Conservation (phyloP, 2,113 vertebrate species). For the Sturnus vulgaris region DNA sequence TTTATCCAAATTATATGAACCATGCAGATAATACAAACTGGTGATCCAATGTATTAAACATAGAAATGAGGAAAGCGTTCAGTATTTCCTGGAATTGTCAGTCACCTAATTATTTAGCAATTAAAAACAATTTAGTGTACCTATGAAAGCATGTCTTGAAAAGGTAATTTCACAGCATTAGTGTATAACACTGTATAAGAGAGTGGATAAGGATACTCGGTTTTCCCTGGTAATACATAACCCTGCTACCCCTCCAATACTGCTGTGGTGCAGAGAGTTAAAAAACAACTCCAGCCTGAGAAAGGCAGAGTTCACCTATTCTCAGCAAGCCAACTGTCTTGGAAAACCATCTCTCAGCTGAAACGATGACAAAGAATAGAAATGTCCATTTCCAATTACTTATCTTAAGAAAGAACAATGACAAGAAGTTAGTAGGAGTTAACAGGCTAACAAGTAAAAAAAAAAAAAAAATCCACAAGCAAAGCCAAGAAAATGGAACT, state of each 20-base stretch:
- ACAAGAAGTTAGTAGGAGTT: conserved; percentile 17
- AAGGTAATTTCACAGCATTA: neutral
- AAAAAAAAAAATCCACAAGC: neutral
- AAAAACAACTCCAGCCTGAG: neutral
- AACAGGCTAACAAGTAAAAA: neutral
- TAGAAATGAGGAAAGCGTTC: neutral
- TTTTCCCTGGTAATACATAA: neutral
- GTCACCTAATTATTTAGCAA: neutral
- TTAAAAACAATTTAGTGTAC: neutral
- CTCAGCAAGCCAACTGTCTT: conserved; percentile 6
- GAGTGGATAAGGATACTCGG: neutral
- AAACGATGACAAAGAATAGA: neutral
- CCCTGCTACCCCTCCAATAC: neutral
- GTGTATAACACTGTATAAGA: neutral
- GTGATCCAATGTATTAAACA: neutral
- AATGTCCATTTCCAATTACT: neutral
- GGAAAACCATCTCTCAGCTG: neutral
- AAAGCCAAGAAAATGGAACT: conserved; percentile 2
- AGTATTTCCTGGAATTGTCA: neutral
- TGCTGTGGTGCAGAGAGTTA: neutral
- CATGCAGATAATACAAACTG: neutral
- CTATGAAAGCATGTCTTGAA: neutral
- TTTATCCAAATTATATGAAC: neutral
- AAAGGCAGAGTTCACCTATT: neutral
- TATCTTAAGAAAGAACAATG: conserved; percentile 9